Conservation (phyloP, 1,140 invertebrate species). For the Rhysida immarginata region DNA sequence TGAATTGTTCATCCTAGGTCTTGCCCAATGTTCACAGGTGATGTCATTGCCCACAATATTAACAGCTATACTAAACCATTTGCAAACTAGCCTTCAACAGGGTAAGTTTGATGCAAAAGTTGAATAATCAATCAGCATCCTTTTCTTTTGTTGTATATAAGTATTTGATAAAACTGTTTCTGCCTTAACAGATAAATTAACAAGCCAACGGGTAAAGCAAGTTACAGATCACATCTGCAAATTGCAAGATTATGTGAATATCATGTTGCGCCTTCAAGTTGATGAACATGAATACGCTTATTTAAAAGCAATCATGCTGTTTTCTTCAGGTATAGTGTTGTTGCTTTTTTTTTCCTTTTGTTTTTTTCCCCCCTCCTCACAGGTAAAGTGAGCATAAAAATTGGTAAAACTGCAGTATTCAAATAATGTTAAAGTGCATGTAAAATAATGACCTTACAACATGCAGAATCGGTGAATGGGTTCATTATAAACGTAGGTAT, state of each 20-base stretch:
- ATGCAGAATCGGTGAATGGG: too few species aligned
- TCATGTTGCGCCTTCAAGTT: conserved; percentile 54
- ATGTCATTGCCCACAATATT: conserved; percentile 67
- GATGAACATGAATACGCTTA: conserved; percentile 76
- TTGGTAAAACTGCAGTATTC: too few species aligned
- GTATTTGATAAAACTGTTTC: too few species aligned
- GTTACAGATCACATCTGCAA: conserved; percentile 67
- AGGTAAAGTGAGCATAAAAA: too few species aligned
- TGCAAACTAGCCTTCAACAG: conserved; percentile 33
- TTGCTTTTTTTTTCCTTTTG: too few species aligned
- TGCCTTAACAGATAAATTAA: conserved; percentile 51
- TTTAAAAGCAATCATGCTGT: conserved; percentile 71
- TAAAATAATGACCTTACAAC: too few species aligned
- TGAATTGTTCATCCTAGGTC: conserved; percentile 77
- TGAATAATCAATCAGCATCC: neutral
- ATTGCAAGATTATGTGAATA: conserved; percentile 64
- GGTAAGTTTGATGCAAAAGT: conserved; percentile 26
- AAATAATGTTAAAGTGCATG: too few species aligned
- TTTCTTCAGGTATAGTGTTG: conserved; percentile 52
- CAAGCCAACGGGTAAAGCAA: conserved; percentile 48
- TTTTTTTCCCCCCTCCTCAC: too few species aligned
- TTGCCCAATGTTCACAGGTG: conserved; percentile 70
- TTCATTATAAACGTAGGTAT: too few species aligned
- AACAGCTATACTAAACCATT: conserved; percentile 54
- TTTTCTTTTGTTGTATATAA: neutral